Conservation (phyloP, 2,797 vertebrate genomes). For the Lithobates sylvaticus region DNA sequence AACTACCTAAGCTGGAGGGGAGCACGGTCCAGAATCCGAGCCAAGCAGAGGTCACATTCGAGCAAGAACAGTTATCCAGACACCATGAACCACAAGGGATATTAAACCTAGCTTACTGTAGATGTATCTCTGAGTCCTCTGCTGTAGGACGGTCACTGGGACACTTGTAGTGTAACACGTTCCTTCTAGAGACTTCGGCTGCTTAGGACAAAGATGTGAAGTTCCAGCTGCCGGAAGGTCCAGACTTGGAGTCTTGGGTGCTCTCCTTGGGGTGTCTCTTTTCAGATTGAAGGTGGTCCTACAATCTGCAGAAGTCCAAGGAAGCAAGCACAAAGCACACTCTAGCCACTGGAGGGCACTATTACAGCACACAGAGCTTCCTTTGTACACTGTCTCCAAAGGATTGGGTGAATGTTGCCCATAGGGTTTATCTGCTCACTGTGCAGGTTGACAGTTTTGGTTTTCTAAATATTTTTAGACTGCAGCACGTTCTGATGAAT, state of each 20-base stretch:
- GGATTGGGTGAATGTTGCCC: neutral
- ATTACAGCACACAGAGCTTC: slow-evolving; percentile 3
- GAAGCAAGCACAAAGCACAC: neutral
- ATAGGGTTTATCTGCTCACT: neutral
- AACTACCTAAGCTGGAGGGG: neutral
- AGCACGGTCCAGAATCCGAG: neutral
- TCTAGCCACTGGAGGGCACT: neutral
- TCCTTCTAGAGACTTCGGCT: neutral
- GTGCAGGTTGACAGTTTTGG: neutral
- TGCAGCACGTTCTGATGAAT: too few relatives aligned
- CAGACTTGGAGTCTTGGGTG: neutral
- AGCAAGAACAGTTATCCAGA: slow-evolving; percentile 63
- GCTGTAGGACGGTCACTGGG: slow-evolving; percentile 30
- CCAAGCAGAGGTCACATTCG: slow-evolving; percentile 16
- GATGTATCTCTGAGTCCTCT: slow-evolving; percentile 33
- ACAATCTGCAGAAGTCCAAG: neutral
- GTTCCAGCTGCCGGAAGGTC: neutral
- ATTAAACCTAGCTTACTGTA: slow-evolving; percentile 51
- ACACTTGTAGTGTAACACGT: slow-evolving; percentile 6
- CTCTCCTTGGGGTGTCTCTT: neutral
- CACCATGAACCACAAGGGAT: slow-evolving; percentile 56
- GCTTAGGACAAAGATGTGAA: neutral
- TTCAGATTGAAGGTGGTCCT: neutral
- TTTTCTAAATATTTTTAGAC: neutral
- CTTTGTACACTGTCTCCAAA: neutral